Base-by-base conservation (phyloP, 1,140 invertebrate species). In the Leptopilina clavipes region DNA sequence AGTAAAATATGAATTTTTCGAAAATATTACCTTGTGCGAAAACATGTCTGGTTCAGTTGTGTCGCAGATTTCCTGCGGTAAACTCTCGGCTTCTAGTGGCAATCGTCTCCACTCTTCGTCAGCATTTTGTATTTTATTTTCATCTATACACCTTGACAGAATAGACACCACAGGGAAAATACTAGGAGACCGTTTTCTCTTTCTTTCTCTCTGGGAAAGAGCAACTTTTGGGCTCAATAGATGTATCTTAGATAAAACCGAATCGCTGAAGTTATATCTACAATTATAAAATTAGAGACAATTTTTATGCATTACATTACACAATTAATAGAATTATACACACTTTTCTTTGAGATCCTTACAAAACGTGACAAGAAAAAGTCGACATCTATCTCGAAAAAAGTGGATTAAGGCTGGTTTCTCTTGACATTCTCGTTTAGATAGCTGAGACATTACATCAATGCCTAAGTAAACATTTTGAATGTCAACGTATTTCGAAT, bases 41-140 rank as follows among this genome's bases (percentile, higher is more conserved):
- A 52, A 52, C 12, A n/a, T 1, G 17, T 52, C 14, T 52, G 14
- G 45, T 17, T 52, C 45, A 14, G 8, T n/a, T 52, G 45, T 52
- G 5, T 52, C n/a, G 45, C 45, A 17, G 12, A 52, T 17, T 52
- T 52, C 3, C 12, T 52, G 45, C 14, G 12, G 14, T 18, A 54
- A 54, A 54, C 18, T 54, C 48, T 54, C 48, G 18, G 48, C 48
- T n/a, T 54, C 48, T 18, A 25, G 22, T n/a, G 17, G 12, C 40
- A 75, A 44, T 71, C n/a, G n/a, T 44, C 65, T 59, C 70, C 70
- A 75, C 19, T 52, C 65, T 12, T 75, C 65, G 48, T 75, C 59
- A 25, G 70, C 65, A 22, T n/a, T 6, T 31, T 75, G 65, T 17
- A 71, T 52, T 1, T 71, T 31, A 14, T 70, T 12, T 45, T 54